Percentiles rank a stretch among this genome's conserved stretches.
phyloP scores from a whole-genome alignment of 2,888 invertebrate genomes.

The Drosophila emarginata region DNA sequence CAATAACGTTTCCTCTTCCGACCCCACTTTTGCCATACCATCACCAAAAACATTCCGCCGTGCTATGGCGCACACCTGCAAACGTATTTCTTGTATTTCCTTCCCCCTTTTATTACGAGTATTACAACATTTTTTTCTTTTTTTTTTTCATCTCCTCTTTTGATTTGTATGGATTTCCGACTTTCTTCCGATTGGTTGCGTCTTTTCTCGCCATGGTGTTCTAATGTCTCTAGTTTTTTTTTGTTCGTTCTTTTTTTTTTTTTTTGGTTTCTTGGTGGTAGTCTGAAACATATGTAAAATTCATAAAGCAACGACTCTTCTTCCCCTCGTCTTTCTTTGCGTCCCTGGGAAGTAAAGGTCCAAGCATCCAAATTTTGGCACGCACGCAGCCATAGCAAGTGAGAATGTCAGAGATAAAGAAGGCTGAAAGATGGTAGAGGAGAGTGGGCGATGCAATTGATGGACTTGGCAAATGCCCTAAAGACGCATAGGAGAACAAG shows the following conservation, averaged over 20 bases:
- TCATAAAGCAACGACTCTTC: conserved; percentile 35
- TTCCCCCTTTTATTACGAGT: conserved; percentile 5
- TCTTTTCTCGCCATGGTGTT: conserved; percentile 7
- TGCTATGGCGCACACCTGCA: conserved; percentile 44
- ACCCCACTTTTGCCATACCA: conserved; percentile 25
- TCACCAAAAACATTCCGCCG: too few species aligned
- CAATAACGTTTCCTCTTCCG: conserved; percentile 26
- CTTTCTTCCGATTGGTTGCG: conserved; percentile 10
- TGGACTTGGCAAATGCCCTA: conserved; percentile 15
- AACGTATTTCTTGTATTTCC: conserved; percentile 18
- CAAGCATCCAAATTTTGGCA: conserved; percentile 20
- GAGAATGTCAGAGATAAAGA: conserved; percentile 17
- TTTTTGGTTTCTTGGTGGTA: conserved; percentile 24
- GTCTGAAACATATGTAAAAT: conserved; percentile 46
- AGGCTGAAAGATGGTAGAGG: not conserved
- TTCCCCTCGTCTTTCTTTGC: not conserved
- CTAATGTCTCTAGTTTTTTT: conserved; percentile 3
- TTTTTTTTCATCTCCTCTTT: conserved; percentile 35
- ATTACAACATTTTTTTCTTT: too few species aligned
- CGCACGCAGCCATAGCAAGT: conserved; percentile 11
- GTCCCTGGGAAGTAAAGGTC: not conserved
- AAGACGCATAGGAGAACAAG: not conserved
- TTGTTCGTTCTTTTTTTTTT: not conserved
- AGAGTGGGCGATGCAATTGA: conserved; percentile 11
- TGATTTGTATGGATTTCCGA: conserved; percentile 50